Base-by-base conservation (phyloP, 2,797 vertebrate species). In the Serranus cabrilla region DNA sequence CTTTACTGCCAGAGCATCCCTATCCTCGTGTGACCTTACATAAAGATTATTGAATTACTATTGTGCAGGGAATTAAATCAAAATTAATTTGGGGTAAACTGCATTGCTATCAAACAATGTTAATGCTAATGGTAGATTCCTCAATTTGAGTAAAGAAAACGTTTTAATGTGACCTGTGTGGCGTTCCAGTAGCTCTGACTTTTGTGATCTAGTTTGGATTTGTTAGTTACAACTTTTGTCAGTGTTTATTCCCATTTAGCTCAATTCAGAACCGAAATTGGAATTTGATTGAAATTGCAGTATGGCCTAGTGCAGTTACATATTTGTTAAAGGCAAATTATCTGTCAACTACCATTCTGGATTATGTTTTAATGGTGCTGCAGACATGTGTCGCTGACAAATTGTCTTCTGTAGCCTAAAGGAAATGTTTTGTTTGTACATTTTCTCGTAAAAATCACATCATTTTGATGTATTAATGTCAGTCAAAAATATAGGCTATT, bases 101-200 rank as follows among this genome's bases (percentile, higher is more conserved):
- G 31, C 14, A 7, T 16, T 14, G 2, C 9, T 25, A 5, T 20
- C 3, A 5, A 6, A 39, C 8, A 10, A 17, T 3, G 42, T 8
- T 1, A 0, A n/a, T 25, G 1, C 3, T 37, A 7, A 18, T 3
- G 0, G 0, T 34, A 25, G 20, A 23, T 45, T 8, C 6, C 2
- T 0, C 18, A 1, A 17, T 49, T 49, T 43, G 3, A 31, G 16
- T 0, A 31, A 1, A 40, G 0, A 14, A 42, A 42, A 17, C 34
- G 25, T 14, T 7, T n/a, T 11, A 5, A 39, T n/a, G 7, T 0
- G 18, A 23, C 11, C 1, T 42, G 11, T 10, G 49, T 2, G 43
- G 39, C 23, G 23, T 45, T 18, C 11, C 4, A 16, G 2, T 43
- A 20, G 25, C 5, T 50, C 16, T 56, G 23, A 11, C 10, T 59